These are phyloP conservation scores for Diplodus puntazzo DNA, from an alignment of 2,797 vertebrate genomes.

Conservation along the genomic window DNA sequence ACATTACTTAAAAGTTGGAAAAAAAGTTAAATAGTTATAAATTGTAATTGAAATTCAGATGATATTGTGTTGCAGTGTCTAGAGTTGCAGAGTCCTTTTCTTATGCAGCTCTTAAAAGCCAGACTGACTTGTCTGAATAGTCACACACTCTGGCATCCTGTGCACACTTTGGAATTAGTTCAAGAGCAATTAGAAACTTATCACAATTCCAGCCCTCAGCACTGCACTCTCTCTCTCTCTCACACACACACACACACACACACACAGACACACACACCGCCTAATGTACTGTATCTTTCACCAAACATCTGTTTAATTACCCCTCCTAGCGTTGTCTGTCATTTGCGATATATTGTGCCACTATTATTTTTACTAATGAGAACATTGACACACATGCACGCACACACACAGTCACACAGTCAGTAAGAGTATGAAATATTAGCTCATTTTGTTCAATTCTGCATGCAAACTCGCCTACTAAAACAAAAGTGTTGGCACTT, in stretches of 20 bases:
- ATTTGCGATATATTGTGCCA: conserved; percentile 59
- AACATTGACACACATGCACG: conserved; percentile 22
- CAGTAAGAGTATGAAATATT: conserved; percentile 9
- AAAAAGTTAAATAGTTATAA: neutral
- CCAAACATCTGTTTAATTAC: conserved; percentile 73
- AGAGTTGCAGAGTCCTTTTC: conserved; percentile 9
- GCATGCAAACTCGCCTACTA: conserved; percentile 30
- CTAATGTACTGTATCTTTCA: conserved; percentile 57
- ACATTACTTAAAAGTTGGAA: neutral
- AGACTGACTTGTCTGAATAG: conserved; percentile 24
- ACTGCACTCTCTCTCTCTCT: neutral
- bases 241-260: neutral
- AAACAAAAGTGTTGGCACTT: conserved; percentile 6
- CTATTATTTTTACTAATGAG: conserved; percentile 71
- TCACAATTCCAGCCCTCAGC: conserved; percentile 47
- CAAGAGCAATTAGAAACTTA: conserved; percentile 66
- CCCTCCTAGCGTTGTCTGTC: conserved; percentile 60
- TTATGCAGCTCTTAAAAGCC: conserved; percentile 39
- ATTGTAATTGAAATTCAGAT: conserved; percentile 19
- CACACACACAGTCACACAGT: conserved; percentile 4
- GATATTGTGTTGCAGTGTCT: conserved; percentile 1
- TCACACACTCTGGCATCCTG: conserved; percentile 34
- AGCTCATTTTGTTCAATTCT: conserved; percentile 37
- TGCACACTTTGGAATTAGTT: conserved; percentile 55
- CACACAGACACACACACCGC: neutral